Evolutionary conservation across 2,113 vertebrate species (phyloP).

Genomic region (Alaudala cheleensis): DNA sequence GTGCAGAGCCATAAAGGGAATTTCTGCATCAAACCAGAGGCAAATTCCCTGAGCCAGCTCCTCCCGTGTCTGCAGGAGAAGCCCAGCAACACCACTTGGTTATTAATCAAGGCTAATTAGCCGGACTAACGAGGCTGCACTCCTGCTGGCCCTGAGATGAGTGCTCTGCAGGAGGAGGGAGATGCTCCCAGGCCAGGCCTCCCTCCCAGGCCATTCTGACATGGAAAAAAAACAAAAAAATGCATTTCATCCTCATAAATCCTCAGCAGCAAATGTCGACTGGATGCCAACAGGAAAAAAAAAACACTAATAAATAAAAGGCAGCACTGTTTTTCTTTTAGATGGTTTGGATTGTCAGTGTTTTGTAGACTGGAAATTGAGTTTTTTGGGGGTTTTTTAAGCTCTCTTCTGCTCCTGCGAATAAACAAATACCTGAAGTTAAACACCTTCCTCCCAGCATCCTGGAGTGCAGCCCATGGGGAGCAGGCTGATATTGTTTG

Average conservation of each 20-base stretch:
- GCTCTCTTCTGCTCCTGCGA: background rate
- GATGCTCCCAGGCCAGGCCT: background rate
- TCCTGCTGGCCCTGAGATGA: background rate
- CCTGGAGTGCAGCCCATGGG: background rate
- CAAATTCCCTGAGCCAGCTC: background rate
- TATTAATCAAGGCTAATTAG: background rate
- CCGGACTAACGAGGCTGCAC: background rate
- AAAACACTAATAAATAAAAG: constrained; percentile 17
- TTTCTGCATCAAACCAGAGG: background rate
- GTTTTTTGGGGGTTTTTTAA: background rate
- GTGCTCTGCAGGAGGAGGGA: background rate
- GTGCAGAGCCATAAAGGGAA: background rate
- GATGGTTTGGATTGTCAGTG: background rate
- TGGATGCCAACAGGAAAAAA: constrained; percentile 15
- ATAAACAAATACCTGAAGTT: background rate
- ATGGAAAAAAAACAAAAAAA: background rate
- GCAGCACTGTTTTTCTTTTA: background rate
- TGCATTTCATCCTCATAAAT: constrained; percentile 36
- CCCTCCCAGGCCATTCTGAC: background rate
- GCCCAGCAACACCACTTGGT: background rate
- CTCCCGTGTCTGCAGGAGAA: background rate
- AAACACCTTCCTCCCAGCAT: background rate
- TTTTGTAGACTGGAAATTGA: constrained; percentile 8
- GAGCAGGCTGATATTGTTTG: background rate
- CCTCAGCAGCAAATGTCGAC: constrained; percentile 3